Percentiles rank a stretch among this genome's conserved stretches.
Evolutionary conservation across 2,113 vertebrate genomes (phyloP).

Genomic region (Salminus brasiliensis): DNA sequence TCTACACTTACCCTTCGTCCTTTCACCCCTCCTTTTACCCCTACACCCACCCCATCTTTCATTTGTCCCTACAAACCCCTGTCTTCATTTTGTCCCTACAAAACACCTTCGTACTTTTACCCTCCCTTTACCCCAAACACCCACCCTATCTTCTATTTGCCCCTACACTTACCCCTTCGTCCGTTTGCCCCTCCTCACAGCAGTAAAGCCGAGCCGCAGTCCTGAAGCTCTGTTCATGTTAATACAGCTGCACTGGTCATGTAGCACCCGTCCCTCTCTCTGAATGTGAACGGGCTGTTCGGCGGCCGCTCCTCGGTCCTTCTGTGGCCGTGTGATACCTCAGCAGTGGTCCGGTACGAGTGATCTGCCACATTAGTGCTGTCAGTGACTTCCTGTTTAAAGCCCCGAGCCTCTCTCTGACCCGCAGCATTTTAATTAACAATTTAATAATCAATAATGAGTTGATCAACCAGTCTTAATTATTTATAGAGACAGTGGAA

Average conservation of each 20-base stretch:
- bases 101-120: no score
- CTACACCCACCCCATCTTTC: no score
- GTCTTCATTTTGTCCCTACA: no score
- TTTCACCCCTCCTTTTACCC: no score
- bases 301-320: not conserved
- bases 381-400: slow-evolving; percentile 12
- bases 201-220: no score
- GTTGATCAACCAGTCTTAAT: slow-evolving; percentile 47
- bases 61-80: no score
- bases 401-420: slow-evolving; percentile 28
- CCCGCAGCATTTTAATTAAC: slow-evolving; percentile 51
- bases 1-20: no score
- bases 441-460: slow-evolving; percentile 55
- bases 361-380: not conserved
- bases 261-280: not conserved
- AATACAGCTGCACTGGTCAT: slow-evolving; percentile 43
- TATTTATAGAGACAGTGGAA: slow-evolving; percentile 25
- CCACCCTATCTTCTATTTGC: no score
- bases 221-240: not conserved
- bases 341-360: slow-evolving; percentile 4
- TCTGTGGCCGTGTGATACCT: not conserved
- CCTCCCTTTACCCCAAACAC: no score
- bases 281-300: slow-evolving; percentile 13
- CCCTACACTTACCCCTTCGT: no score
- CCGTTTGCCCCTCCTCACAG: no score